Evolutionary conservation across 2,113 vertebrate species (phyloP), one percentile per base, ranked within the genome.

Genomic region (Microcebus ravelobensis): DNA sequence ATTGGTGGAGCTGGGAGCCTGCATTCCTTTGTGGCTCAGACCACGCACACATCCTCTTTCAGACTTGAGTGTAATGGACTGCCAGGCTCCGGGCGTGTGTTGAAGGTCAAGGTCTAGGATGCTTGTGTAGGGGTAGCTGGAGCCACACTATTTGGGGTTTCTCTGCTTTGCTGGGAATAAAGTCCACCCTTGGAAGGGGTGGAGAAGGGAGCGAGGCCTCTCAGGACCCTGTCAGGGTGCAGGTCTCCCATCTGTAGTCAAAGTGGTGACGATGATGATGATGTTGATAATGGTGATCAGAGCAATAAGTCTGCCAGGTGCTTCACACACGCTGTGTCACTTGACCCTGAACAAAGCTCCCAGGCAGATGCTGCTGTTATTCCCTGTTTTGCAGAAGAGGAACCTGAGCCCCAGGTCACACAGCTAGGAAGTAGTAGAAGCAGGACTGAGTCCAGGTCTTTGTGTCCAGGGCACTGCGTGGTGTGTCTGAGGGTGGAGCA

Each of bases 211-310:
- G 29, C 3, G 1, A 39, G 34, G 34, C 42, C n/a, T 50, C 17
- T 57, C 20, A 61, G 50, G 52, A 45, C 13, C 29, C 39, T n/a
- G n/a, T 17, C 55, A 25, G 39, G 57, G 73, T 57, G 8, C 9
- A 29, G 39, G 50, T 48, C 27, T 31, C 11, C 55, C 50, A 3
- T n/a, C 63, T 36, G 21, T 42, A 39, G 1, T 8, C 21, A 7
- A 13, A 13, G n/a, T 1, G 15, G 48, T 10, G 21, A n/a, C 0
- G 14, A 57, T 10, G 55, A 13, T 23, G 34, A 45, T 0, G 31
- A 48, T 9, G 34, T 25, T 17, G 48, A 14, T 2, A 23, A 6
- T 34, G 50, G 23, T 23, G n/a, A 14, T 39, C 15, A 71, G 55
- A 50, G 34, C 36, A 55, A 3, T 29, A 14, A 50, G 36, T 27